These are phyloP conservation scores for Peromyscus nudipes DNA, from an alignment of 2,797 vertebrate genomes.

Conservation along the genomic window DNA sequence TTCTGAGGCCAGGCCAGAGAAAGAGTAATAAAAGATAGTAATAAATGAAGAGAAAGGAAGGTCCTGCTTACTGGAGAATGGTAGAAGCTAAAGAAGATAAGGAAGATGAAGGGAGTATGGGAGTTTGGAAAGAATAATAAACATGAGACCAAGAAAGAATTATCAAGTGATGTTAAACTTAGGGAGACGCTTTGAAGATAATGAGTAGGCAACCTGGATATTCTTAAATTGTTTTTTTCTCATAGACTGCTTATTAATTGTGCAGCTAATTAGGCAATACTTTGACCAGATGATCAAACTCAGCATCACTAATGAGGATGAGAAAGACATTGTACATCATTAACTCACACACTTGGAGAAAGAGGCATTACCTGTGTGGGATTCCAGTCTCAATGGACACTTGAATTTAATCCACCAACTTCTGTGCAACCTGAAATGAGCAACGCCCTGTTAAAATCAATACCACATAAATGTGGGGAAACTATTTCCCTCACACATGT, in stretches of 20 bases:
- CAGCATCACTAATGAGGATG: not conserved
- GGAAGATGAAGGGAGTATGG: not conserved
- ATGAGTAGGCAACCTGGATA: not conserved
- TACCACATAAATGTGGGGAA: not conserved
- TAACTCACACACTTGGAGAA: not conserved
- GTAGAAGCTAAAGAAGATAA: no score
- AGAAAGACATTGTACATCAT: not conserved
- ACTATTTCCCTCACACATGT: not conserved
- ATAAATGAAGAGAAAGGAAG: not conserved
- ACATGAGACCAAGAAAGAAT: not conserved
- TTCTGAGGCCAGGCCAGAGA: not conserved
- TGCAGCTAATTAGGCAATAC: not conserved
- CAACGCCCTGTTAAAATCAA: slow-evolving; percentile 13
- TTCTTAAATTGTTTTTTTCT: not conserved
- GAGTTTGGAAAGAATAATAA: not conserved
- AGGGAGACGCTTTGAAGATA: not conserved
- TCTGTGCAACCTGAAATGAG: not conserved
- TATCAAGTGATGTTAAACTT: not conserved
- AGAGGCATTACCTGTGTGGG: not conserved
- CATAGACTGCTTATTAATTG: slow-evolving; percentile 20
- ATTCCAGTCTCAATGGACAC: not conserved
- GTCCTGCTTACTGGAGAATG: not conserved
- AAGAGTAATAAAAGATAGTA: not conserved
- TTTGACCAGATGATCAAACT: slow-evolving; percentile 28
- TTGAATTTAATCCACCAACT: not conserved